Conservation (phyloP, 2,797 vertebrate genomes). For the Enteromius radiatus region DNA sequence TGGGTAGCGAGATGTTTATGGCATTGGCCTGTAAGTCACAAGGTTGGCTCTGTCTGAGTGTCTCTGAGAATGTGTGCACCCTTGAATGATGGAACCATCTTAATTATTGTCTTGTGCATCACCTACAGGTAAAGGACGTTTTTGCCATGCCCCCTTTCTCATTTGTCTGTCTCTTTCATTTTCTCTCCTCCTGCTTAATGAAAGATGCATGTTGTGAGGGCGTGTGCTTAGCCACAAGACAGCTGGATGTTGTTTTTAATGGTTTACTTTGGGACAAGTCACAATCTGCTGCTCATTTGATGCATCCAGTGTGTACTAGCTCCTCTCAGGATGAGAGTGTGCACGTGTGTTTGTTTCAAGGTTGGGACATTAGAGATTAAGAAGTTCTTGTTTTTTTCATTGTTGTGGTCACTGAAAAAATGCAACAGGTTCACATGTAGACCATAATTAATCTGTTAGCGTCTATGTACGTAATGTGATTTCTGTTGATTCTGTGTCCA, state of each 20-base stretch:
- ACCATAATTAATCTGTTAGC: not conserved
- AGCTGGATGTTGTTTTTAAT: constrained; percentile 50
- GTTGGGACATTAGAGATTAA: not conserved
- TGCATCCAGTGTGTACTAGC: constrained; percentile 7
- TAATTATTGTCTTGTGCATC: constrained; percentile 25
- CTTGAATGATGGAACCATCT: not conserved
- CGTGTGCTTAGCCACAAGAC: constrained; percentile 13
- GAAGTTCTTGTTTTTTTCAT: not conserved
- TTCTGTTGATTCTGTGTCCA: not conserved
- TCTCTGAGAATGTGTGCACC: not conserved
- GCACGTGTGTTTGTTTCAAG: not conserved
- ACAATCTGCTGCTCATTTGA: constrained; percentile 33
- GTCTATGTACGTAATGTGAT: not conserved
- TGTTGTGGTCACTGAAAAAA: constrained; percentile 9
- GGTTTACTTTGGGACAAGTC: constrained; percentile 42
- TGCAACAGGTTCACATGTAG: not conserved
- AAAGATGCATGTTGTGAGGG: constrained; percentile 32
- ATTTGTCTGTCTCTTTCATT: not conserved
- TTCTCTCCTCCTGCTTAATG: constrained; percentile 24
- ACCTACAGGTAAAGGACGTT: constrained; percentile 35
- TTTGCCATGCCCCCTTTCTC: constrained; percentile 14
- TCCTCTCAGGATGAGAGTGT: not conserved
- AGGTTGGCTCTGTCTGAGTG: not conserved
- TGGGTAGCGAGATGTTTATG: not conserved
- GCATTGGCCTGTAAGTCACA: not conserved